Base-by-base conservation (phyloP, 1,140 invertebrate species). In the Parapsyche elsis region DNA sequence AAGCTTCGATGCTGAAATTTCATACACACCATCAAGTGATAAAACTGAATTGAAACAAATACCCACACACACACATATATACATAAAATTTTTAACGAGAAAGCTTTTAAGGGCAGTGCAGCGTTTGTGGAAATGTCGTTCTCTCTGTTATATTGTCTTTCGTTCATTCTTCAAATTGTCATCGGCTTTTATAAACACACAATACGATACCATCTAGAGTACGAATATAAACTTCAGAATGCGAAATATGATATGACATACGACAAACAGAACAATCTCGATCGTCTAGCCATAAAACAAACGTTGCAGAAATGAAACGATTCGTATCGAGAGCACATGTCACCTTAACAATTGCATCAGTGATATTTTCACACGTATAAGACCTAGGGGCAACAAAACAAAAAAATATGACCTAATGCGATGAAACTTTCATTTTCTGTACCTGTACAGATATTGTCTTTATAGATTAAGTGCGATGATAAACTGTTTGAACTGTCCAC, bases 81-180 rank as follows among this genome's bases (percentile, higher is more conserved):
- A 53, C 2, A 53, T 53, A 53, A 53, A 53, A 67, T 26, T 67
- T 67, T 67, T 67, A 67, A 67, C 64, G 64, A 24, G 64, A 12
- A 14, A 30, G 64, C 23, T 67, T 67, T 67, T 67, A 61, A 67
- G 64, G 64, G 64, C 64, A 24, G 24, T 16, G 7, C 7, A 21
- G 24, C 64, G 10, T 67, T 14, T 26, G 64, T 10, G 9, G 24
- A 26, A 5, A 38, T 7, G 7, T 38, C 30, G 1, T 38, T 67
- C 24, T 19, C 14, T 14, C 2, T 10, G 59, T 10, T 26, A 67
- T 67, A 67, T 67, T 67, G 64, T 67, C 24, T 67, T 67, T 30
- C 26, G 64, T 67, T 12, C 64, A 67, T 67, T 67, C 23, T 67
- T 67, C 64, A 67, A 67, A 67, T 26, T 26, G 21, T 9, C 64